Evolutionary conservation across 2,113 vertebrate genomes (phyloP), one percentile per base, ranked within the genome.

Genomic region (Hystrix cristata): DNA sequence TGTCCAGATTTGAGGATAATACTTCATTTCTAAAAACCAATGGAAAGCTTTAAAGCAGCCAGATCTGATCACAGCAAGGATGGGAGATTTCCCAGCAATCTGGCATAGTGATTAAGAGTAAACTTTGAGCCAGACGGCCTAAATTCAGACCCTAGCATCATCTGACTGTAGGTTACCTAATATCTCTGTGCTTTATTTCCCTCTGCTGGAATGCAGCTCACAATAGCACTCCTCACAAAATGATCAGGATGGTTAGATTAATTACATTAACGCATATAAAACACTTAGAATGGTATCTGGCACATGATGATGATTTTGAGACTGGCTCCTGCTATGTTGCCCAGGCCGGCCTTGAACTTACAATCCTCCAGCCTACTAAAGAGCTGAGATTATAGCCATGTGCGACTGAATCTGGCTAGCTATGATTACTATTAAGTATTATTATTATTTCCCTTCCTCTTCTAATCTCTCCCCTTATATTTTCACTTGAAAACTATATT

Each of bases 401-500:
- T 34, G 31, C 18, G 8, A n/a, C 29, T 43, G 27, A 55, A 55
- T 1, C 16, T 31, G 29, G 60, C 11, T 31, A 25, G 38, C 31
- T 80, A 64, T 51, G 48, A 76, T 65, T 65, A 18, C 60, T 38
- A 48, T 21, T 65, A 80, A 72, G 34, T 62, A 83, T 43, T 9
- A 15, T 69, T 38, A 82, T 34, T 71, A 43, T 59, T 43, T 91
- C 65, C 46, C 57, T 94, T 78, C 43, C 5, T 74, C 43, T 91
- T 95, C 7, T n/a, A 96, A 92, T 4, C 21, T 65, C 15, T 78
- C 46, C 51, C 38, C 95, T 94, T 93, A 97, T 95, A 89, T 87
- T 97, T 96, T 94, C 21, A 95, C 11, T 84, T 92, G 67, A 96
- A 97, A 95, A n/a, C 43, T 80, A 0, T 90, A 34, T 97, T 96